Conservation (phyloP, 2,113 vertebrate species). For the Mobula birostris region DNA sequence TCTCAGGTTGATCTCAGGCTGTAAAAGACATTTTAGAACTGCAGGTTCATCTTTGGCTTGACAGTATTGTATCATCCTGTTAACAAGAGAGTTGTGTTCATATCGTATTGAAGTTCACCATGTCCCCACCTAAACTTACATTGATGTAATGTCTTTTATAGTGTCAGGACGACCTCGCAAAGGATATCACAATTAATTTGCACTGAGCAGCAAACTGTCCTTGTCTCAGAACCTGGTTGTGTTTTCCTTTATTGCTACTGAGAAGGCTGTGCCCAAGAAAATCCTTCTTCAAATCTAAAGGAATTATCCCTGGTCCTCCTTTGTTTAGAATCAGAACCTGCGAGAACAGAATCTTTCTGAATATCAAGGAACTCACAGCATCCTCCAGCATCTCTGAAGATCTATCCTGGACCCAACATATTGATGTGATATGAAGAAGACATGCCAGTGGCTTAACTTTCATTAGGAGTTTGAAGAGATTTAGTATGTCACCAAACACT, state of each 20-base stretch:
- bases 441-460: no score
- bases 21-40: not conserved
- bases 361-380: not conserved
- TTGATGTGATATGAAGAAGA: no score
- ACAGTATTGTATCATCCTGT: not conserved
- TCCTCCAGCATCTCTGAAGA: no score
- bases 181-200: not conserved
- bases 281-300: not conserved
- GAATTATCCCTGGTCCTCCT: not conserved
- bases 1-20: not conserved
- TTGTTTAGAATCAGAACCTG: not conserved
- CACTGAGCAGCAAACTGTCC: not conserved
- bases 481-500: no score
- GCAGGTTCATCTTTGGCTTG: not conserved
- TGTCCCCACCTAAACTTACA: not conserved
- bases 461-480: no score
- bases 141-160: not conserved
- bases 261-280: not conserved
- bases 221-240: not conserved
- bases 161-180: not conserved
- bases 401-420: no score
- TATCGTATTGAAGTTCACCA: not conserved
- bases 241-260: not conserved
- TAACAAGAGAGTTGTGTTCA: not conserved
- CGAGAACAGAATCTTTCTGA: not conserved